These are phyloP conservation scores for Ictalurus punctatus DNA, from an alignment of 2,113 vertebrate genomes.

Conservation along the genomic window DNA sequence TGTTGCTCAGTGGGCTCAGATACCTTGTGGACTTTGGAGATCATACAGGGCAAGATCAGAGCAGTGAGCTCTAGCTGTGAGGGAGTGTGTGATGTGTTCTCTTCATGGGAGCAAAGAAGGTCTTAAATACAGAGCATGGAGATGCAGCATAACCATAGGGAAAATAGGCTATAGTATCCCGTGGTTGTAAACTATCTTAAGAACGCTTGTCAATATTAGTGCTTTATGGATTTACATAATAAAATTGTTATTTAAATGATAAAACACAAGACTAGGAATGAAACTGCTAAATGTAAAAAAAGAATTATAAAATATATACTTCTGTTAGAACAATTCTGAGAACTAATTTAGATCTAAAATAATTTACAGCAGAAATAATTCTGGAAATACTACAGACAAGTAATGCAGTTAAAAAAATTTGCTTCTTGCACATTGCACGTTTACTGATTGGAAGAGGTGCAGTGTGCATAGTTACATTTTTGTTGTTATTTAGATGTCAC, in stretches of 20 bases:
- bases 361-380: not conserved
- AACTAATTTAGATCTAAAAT: not conserved
- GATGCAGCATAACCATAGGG: constrained; percentile 17
- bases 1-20: constrained; percentile 36
- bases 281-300: not conserved
- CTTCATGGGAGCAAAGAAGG: constrained; percentile 17
- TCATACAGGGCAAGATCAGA: constrained; percentile 48
- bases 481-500: not conserved
- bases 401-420: not conserved
- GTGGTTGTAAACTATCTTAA: not conserved
- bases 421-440: not conserved
- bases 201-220: not conserved
- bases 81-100: constrained; percentile 41
- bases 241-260: not conserved
- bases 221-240: constrained; percentile 2
- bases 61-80: constrained; percentile 34
- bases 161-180: constrained; percentile 20
- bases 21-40: constrained; percentile 43
- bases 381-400: not conserved
- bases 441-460: not conserved
- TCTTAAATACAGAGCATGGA: constrained; percentile 2
- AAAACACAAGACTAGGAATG: not conserved
- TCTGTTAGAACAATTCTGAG: not conserved
- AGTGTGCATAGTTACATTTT: not conserved
- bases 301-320: not conserved